phyloP scores from a whole-genome alignment of 2,888 invertebrate species.

The Tenthredo notha region DNA sequence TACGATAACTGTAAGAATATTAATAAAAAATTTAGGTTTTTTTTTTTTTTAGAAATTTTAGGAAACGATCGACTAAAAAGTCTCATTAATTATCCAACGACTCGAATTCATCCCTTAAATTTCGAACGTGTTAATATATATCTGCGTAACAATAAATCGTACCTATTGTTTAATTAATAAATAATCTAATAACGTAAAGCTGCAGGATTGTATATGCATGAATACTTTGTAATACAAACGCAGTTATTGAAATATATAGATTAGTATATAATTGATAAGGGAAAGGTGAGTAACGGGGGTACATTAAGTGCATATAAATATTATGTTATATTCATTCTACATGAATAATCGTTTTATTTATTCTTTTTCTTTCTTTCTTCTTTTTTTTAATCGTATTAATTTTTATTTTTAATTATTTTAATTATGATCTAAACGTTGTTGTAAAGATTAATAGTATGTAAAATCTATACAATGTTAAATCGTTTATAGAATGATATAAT shows the following conservation, averaged over 20 bases:
- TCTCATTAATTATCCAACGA: not conserved
- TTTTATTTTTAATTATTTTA: not conserved
- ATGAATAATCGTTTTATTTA: not conserved
- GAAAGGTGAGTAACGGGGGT: too few species aligned
- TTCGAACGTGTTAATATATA: not conserved
- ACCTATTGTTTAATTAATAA: not conserved
- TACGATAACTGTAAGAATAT: constrained; percentile 63
- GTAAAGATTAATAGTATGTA: not conserved
- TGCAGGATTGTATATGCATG: not conserved
- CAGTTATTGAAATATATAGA: not conserved
- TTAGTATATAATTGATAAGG: not conserved
- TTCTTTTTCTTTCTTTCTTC: too few species aligned
- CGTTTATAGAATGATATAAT: not conserved
- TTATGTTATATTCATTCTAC: too few species aligned
- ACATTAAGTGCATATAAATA: not conserved
- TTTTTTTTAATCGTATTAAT: too few species aligned
- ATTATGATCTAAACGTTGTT: too few species aligned
- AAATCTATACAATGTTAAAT: not conserved
- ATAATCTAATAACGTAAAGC: not conserved
- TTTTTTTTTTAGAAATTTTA: constrained; percentile 67
- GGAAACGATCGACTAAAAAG: constrained; percentile 59
- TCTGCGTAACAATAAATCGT: not conserved
- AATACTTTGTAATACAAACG: not conserved
- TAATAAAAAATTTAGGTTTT: too few species aligned
- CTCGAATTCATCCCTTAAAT: not conserved